Evolutionary conservation across 2,888 invertebrate genomes (phyloP).

Genomic region (Gastrophysa polygoni): DNA sequence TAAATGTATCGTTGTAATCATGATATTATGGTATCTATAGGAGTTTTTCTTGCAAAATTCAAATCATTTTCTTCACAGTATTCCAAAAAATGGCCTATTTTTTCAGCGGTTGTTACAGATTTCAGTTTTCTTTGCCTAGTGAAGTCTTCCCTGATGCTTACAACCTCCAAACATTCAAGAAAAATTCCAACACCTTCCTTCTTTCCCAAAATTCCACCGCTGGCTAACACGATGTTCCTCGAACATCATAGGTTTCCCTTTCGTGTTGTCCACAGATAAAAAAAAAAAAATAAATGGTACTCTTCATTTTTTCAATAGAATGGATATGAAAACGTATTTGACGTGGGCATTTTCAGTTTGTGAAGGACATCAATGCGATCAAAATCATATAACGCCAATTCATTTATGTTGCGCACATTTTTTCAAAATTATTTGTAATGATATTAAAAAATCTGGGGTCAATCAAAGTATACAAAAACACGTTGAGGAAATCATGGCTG

Average conservation of each 20-base stretch:
- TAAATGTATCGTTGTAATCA: conserved; percentile 11
- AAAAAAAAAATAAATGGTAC: not conserved
- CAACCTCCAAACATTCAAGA: too few relatives aligned
- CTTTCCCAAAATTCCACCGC: too few relatives aligned
- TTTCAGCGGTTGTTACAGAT: conserved; percentile 3
- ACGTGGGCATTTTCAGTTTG: conserved; percentile 9
- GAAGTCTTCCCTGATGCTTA: too few relatives aligned
- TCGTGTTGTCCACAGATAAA: too few relatives aligned
- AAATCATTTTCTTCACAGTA: conserved; percentile 2
- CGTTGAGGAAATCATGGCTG: conserved; percentile 10
- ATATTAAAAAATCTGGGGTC: not conserved
- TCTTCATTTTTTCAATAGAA: not conserved
- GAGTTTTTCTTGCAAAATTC: conserved; percentile 8
- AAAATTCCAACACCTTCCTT: too few relatives aligned
- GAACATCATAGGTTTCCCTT: too few relatives aligned
- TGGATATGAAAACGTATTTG: not conserved
- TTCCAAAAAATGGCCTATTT: not conserved
- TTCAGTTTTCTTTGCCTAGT: not conserved
- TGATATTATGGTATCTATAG: conserved; percentile 10
- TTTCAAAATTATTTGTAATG: conserved; percentile 6
- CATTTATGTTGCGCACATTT: conserved; percentile 12
- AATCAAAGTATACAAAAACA: not conserved
- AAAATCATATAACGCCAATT: conserved; percentile 2
- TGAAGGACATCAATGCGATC: not conserved
- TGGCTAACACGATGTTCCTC: too few relatives aligned